A percentile compares a stretch with the other conserved stretches of the same genome.
Conservation (phyloP, 2,797 vertebrate genomes). For the Anabas testudineus region DNA sequence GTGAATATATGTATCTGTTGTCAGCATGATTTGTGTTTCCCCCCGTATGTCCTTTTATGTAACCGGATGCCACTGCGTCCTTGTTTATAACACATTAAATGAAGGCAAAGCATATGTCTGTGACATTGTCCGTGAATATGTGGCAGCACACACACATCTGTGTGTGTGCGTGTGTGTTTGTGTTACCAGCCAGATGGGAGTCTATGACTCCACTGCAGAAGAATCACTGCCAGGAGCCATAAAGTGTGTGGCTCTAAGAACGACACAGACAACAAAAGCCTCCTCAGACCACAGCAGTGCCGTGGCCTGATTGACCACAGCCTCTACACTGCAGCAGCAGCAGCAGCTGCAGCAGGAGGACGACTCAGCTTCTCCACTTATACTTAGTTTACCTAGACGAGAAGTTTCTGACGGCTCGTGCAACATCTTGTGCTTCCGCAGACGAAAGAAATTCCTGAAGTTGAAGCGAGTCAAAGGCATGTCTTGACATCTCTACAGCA, state of each 20-base stretch:
- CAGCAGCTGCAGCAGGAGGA: neutral
- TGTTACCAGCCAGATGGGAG: conserved; percentile 43
- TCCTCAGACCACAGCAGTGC: conserved; percentile 30
- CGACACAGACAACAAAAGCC: conserved; percentile 40
- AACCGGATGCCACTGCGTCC: conserved; percentile 36
- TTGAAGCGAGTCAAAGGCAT: neutral
- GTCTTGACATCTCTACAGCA: neutral
- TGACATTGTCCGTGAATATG: conserved; percentile 32
- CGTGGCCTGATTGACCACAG: neutral
- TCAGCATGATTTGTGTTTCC: conserved; percentile 34
- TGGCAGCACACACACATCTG: conserved; percentile 50
- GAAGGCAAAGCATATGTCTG: conserved; percentile 51
- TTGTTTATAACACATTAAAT: conserved; percentile 42
- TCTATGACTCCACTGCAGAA: conserved; percentile 29
- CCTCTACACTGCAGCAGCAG: conserved; percentile 18
- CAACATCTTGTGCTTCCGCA: neutral
- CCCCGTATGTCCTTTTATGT: conserved; percentile 32
- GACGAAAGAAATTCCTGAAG: neutral
- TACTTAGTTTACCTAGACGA: neutral
- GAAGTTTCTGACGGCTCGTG: too few species aligned
- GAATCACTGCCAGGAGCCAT: conserved; percentile 39
- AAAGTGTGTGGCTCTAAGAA: conserved; percentile 2
- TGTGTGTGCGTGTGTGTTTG: conserved; percentile 20
- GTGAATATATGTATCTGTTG: conserved; percentile 3
- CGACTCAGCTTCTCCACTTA: neutral